A percentile compares a stretch with the other conserved stretches of the same genome.
phyloP scores from a whole-genome alignment of 2,888 invertebrate species.

The Octodonta nipae region DNA sequence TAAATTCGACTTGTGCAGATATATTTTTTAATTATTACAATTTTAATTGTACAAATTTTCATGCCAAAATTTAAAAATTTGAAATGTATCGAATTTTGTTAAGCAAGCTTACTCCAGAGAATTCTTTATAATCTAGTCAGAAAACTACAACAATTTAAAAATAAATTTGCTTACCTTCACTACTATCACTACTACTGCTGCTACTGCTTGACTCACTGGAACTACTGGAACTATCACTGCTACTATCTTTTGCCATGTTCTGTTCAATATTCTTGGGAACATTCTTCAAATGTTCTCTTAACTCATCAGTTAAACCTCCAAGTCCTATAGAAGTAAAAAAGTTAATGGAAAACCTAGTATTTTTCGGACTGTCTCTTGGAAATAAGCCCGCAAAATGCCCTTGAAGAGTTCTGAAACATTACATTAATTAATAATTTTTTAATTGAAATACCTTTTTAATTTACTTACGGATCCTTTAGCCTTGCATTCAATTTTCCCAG shows the following conservation, averaged over 20 bases:
- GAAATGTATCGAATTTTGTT: too few relatives aligned
- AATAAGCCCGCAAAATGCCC: constrained; percentile 82
- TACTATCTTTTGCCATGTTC: constrained; percentile 20
- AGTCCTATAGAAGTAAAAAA: constrained; percentile 95
- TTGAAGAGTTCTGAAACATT: constrained; percentile 59
- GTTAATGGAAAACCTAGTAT: constrained; percentile 94
- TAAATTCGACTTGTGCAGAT: too few relatives aligned
- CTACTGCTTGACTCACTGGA: constrained; percentile 6
- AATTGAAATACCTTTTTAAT: neutral
- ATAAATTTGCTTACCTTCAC: constrained; percentile 13
- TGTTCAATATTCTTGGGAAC: constrained; percentile 18
- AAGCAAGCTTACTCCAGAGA: too few relatives aligned
- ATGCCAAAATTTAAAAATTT: too few relatives aligned
- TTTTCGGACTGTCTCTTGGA: constrained; percentile 89
- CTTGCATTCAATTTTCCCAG: constrained; percentile 79
- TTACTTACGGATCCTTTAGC: constrained; percentile 74
- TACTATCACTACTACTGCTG: constrained; percentile 11
- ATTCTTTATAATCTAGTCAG: too few relatives aligned
- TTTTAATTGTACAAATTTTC: too few relatives aligned
- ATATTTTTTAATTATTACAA: too few relatives aligned
- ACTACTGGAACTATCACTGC: constrained; percentile 16
- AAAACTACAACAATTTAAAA: too few relatives aligned
- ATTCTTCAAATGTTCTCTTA: constrained; percentile 25
- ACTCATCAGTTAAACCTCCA: constrained; percentile 87
- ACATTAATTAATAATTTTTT: neutral